phyloP scores from a whole-genome alignment of 2,888 invertebrate genomes.

The Hydropsyche betteni region DNA sequence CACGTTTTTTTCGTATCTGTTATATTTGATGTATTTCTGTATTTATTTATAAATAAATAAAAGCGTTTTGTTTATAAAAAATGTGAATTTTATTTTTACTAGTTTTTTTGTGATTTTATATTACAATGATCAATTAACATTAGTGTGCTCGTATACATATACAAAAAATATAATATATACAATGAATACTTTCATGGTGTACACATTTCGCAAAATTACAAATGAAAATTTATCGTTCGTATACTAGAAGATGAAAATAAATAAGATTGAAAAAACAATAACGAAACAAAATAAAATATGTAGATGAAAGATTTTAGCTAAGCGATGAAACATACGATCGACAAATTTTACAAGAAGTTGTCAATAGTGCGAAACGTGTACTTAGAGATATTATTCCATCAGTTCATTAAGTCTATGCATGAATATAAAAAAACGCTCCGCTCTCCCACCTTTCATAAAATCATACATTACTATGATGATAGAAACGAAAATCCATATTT shows the following conservation, averaged over 20 bases:
- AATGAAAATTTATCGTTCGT: constrained; percentile 19
- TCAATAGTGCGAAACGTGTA: constrained; percentile 7
- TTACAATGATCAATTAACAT: constrained; percentile 43
- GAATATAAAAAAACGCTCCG: constrained; percentile 15
- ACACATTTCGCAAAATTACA: constrained; percentile 22
- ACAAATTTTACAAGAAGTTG: constrained; percentile 6
- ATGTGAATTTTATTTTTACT: constrained; percentile 39
- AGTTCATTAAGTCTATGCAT: neutral
- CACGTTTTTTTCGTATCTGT: constrained; percentile 1
- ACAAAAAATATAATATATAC: constrained; percentile 36
- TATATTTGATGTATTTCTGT: neutral
- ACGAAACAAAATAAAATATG: neutral
- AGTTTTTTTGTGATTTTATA: constrained; percentile 40
- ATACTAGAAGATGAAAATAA: neutral
- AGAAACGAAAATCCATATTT: no score
- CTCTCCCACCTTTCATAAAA: neutral
- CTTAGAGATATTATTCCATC: constrained; percentile 11
- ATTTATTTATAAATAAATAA: constrained; percentile 15
- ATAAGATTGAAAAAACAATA: neutral
- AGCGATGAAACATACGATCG: neutral
- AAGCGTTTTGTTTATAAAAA: constrained; percentile 13
- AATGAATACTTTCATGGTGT: constrained; percentile 23
- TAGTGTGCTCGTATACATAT: constrained; percentile 36
- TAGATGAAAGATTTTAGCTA: neutral
- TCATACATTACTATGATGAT: no score